Conservation (phyloP, 2,797 vertebrate genomes). For the Hydrolagus colliei region DNA sequence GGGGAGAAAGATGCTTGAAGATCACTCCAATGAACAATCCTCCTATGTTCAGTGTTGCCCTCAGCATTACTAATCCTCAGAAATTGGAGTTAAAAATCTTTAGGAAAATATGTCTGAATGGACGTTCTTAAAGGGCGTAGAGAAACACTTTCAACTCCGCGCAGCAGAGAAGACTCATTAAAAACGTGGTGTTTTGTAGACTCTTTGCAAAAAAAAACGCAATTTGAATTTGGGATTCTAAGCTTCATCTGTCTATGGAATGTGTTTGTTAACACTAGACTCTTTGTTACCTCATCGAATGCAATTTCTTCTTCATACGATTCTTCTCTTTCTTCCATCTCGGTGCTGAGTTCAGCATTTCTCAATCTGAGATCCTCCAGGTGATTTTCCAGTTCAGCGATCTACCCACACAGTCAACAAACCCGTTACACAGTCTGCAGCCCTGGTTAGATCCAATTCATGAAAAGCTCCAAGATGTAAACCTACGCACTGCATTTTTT, state of each 20-base stretch:
- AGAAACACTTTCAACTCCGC: not conserved
- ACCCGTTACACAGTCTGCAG: not conserved
- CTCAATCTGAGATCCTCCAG: constrained; percentile 47
- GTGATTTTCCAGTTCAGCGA: constrained; percentile 51
- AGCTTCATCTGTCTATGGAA: not conserved
- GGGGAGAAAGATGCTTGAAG: too few species aligned
- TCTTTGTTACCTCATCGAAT: constrained; percentile 53
- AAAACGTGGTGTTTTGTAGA: not conserved
- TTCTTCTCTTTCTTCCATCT: constrained; percentile 47
- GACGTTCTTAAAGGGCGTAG: not conserved
- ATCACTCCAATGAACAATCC: too few species aligned
- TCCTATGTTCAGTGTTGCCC: too few species aligned
- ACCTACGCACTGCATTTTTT: not conserved
- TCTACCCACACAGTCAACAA: constrained; percentile 41
- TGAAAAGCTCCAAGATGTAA: too few species aligned
- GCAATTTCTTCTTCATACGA: constrained; percentile 50
- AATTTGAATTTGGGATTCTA: not conserved
- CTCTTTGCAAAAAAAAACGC: not conserved
- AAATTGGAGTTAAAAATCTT: too few species aligned
- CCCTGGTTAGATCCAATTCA: too few species aligned
- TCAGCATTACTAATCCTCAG: too few species aligned
- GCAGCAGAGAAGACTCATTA: not conserved
- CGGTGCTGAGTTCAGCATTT: constrained; percentile 52
- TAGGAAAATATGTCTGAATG: too few species aligned
- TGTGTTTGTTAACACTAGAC: not conserved